phyloP scores from a whole-genome alignment of 2,888 invertebrate genomes.

The Unio pictorum region DNA sequence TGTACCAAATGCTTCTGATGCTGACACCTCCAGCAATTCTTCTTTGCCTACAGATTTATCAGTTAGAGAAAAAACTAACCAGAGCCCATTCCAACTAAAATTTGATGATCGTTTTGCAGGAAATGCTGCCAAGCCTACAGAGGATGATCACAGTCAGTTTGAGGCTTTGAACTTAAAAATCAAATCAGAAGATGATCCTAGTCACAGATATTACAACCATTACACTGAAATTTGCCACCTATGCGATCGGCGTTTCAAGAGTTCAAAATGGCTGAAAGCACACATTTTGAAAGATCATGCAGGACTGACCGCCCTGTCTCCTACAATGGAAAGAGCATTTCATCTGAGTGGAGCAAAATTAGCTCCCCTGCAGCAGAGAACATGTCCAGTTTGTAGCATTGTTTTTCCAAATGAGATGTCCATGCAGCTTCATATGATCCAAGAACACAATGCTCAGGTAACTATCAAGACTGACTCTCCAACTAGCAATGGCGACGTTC shows the following conservation, averaged over 20 bases:
- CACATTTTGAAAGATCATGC: slow-evolving; percentile 62
- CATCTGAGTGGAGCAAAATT: slow-evolving; percentile 31
- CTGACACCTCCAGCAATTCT: slow-evolving; percentile 60
- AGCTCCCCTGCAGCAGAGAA: slow-evolving; percentile 41
- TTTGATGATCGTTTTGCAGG: slow-evolving; percentile 9
- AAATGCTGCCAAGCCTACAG: slow-evolving; percentile 6
- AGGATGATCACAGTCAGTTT: slow-evolving; percentile 18
- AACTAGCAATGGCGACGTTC: slow-evolving; percentile 16
- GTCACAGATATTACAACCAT: slow-evolving; percentile 32
- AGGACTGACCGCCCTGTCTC: slow-evolving; percentile 31
- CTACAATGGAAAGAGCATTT: slow-evolving; percentile 41
- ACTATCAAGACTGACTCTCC: slow-evolving; percentile 55
- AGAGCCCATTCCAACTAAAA: slow-evolving; percentile 40
- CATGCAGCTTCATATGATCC: slow-evolving; percentile 73
- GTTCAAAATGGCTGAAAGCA: slow-evolving; percentile 54
- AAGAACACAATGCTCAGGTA: slow-evolving; percentile 70
- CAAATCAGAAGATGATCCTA: slow-evolving; percentile 40
- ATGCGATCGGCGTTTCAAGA: slow-evolving; percentile 58
- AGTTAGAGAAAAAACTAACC: slow-evolving; percentile 31
- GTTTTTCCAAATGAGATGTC: slow-evolving; percentile 69
- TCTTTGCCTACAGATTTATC: slow-evolving; percentile 54
- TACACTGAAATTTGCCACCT: slow-evolving; percentile 56
- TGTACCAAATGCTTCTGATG: slow-evolving; percentile 56
- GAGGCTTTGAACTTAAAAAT: slow-evolving; percentile 40
- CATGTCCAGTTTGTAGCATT: slow-evolving; percentile 70